Base-by-base conservation (phyloP, 2,113 vertebrate species). In the Axis porcinus region DNA sequence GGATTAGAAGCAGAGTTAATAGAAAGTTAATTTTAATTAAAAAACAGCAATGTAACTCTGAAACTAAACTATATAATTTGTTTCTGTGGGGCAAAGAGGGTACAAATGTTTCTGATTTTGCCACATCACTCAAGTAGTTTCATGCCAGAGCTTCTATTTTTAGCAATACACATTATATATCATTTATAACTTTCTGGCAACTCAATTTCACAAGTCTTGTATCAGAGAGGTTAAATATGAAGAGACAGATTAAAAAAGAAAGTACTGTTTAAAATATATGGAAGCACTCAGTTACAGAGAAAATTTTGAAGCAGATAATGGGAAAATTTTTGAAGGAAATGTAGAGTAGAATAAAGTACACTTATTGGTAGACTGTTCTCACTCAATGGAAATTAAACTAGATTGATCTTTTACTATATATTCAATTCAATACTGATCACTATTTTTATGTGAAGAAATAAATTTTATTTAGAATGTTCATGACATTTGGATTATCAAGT, bases 401-500 rank as follows among this genome's bases (percentile, higher is more conserved):
- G 76, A 76, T 67, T 87, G 28, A 47, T 86, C 27, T 82, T 86
- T 89, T 76, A 45, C 58, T 4, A 67, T 85, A 76, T 95, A 11
- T 36, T 62, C 16, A 87, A n/a, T 52, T 94, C 27, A 96, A n/a
- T 78, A 86, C 81, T 96, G 27, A 54, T 21, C 3, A 79, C 43
- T 15, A 58, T 23, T 23, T 28, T 95, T 91, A 93, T 4, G 6
- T 17, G 52, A 78, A 95, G 88, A 64, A 91, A 78, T 95, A 54
- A 55, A 43, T 74, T 91, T 92, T 91, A 89, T 36, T 86, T 23
- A 36, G 84, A 86, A 11, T 23, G 40, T 74, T 74, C 1, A n/a
- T 25, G 95, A 25, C 62, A 90, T 94, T 93, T 94, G 55, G 43
- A 55, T 19, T 97, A 85, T 89, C 67, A 70, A 94, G 23, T 55